A percentile compares a stretch with the other conserved stretches of the same genome.
Evolutionary conservation across 2,113 vertebrate genomes (phyloP).

Genomic region (Eupsittula cactorum): DNA sequence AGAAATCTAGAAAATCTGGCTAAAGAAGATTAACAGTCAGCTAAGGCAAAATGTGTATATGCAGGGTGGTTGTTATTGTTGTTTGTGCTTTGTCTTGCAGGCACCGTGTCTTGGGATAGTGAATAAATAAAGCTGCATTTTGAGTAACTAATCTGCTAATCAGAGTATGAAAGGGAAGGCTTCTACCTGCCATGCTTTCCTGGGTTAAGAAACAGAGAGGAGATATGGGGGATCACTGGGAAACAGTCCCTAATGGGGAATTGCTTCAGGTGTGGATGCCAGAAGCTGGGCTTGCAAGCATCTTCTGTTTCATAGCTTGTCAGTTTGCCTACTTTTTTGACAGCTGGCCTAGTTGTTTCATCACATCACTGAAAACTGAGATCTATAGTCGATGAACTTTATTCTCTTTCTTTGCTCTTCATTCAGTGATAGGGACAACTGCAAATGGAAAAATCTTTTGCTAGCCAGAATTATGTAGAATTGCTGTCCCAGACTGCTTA

Average conservation of each 20-base stretch:
- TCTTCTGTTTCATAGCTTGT: not conserved
- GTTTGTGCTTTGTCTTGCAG: not conserved
- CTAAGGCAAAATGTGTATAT: not conserved
- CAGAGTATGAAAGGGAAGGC: not conserved
- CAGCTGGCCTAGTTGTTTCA: not conserved
- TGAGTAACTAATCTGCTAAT: slow-evolving; percentile 12
- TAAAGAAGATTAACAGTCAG: not conserved
- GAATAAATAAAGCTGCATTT: not conserved
- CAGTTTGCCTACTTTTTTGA: not conserved
- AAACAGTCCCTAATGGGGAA: not conserved
- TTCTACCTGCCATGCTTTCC: not conserved
- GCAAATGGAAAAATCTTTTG: not conserved
- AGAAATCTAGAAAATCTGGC: not conserved
- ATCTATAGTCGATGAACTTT: not conserved
- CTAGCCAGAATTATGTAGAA: not conserved
- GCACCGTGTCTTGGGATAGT: not conserved
- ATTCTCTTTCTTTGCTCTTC: not conserved
- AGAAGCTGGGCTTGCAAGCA: not conserved
- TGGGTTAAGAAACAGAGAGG: not conserved
- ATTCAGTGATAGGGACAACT: not conserved
- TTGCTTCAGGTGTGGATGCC: not conserved
- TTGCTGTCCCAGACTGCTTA: not conserved
- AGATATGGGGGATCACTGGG: not conserved
- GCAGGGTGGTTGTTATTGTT: not conserved
- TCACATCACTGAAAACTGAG: not conserved